Conservation (phyloP, 1,140 invertebrate species). For the Bicyclus anynana region DNA sequence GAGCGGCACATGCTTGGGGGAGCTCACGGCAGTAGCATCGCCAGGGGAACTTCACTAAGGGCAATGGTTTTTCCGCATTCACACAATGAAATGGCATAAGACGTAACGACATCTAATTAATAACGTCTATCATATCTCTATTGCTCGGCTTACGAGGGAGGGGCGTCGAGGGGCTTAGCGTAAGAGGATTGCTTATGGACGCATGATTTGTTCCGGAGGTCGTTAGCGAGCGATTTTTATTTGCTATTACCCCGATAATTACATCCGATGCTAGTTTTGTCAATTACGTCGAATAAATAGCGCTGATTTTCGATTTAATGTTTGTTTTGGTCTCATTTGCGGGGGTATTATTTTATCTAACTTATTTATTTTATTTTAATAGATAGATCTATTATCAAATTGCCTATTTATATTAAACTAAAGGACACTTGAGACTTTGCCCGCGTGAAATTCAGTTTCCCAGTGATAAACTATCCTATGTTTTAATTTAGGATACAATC, state of each 20-base stretch:
- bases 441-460: too few species aligned
- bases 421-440: too few species aligned
- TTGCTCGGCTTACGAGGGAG: constrained; percentile 60
- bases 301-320: neutral
- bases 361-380: too few species aligned
- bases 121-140: constrained; percentile 75
- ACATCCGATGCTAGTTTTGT: constrained; percentile 18
- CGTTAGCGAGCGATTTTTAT: constrained; percentile 57
- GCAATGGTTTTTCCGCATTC: constrained; percentile 58
- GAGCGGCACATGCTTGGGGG: constrained; percentile 9
- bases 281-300: constrained; percentile 11
- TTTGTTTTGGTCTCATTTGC: neutral
- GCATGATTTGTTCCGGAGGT: constrained; percentile 66
- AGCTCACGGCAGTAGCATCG: constrained; percentile 15
- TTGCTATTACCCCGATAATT: constrained; percentile 42
- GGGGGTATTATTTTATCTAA: neutral
- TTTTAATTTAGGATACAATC: too few species aligned
- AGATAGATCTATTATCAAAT: too few species aligned
- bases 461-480: too few species aligned
- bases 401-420: too few species aligned
- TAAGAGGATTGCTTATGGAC: constrained; percentile 71
- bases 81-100: constrained; percentile 72
- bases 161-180: constrained; percentile 44
- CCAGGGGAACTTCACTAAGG: constrained; percentile 35
- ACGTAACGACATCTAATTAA: constrained; percentile 75